phyloP scores from a whole-genome alignment of 1,140 invertebrate species.

The Musca domestica region DNA sequence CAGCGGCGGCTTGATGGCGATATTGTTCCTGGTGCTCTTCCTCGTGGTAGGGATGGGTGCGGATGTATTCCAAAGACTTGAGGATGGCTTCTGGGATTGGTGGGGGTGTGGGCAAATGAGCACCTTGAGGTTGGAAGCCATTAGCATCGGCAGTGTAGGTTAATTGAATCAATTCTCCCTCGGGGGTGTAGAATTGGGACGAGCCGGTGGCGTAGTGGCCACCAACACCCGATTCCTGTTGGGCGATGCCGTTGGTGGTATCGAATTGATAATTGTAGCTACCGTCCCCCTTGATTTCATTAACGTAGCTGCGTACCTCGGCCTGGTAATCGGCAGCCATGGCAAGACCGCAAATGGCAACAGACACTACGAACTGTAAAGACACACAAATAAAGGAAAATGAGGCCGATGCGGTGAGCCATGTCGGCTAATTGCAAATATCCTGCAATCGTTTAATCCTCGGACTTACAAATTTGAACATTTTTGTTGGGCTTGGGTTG shows the following conservation, averaged over 20 bases:
- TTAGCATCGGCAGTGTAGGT: constrained; percentile 76
- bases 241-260: constrained; percentile 64
- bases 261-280: constrained; percentile 58
- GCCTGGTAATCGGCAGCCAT: constrained; percentile 28
- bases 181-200: constrained; percentile 46
- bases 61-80: constrained; percentile 62
- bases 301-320: constrained; percentile 41
- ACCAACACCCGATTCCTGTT: constrained; percentile 58
- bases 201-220: constrained; percentile 47
- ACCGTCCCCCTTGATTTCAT: constrained; percentile 58
- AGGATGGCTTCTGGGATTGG: constrained; percentile 72
- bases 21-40: constrained; percentile 31
- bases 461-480: constrained; percentile 48
- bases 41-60: constrained; percentile 55
- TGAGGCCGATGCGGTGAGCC: neutral
- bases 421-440: neutral
- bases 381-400: neutral
- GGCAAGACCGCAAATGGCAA: constrained; percentile 17
- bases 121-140: constrained; percentile 71
- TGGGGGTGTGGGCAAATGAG: constrained; percentile 74
- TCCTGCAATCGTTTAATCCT: neutral
- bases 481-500: constrained; percentile 28
- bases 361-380: constrained; percentile 16
- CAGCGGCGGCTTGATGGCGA: constrained; percentile 2
- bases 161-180: constrained; percentile 55